Conservation (phyloP, 2,113 vertebrate genomes). For the Malaclemys terrapin region DNA sequence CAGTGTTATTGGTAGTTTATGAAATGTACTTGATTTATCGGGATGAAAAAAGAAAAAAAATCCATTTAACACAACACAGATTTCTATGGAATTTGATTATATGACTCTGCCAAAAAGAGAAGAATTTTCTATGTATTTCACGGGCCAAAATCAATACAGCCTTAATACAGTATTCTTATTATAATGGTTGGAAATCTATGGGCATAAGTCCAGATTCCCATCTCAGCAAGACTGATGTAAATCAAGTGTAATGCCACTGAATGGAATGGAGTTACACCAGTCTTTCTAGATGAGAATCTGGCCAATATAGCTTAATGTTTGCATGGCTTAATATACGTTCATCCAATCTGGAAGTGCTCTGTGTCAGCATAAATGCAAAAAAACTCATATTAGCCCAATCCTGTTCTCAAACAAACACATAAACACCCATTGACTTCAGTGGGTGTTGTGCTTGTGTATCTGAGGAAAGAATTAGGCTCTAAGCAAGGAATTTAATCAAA, state of each 20-base stretch:
- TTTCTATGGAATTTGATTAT: neutral
- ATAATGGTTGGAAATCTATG: conserved; percentile 27
- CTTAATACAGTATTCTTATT: accelerated
- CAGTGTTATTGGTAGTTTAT: neutral
- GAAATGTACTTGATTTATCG: conserved; percentile 25
- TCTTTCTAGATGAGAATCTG: neutral
- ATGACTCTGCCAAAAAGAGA: conserved; percentile 12
- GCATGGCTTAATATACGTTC: neutral
- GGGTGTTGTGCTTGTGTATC: neutral
- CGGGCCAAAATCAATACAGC: conserved; percentile 1
- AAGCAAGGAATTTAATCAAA: conserved; percentile 12
- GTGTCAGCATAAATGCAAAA: neutral
- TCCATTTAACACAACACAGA: conserved; percentile 35
- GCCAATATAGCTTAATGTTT: neutral
- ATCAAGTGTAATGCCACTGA: neutral
- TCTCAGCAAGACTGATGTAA: accelerated
- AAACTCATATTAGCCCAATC: neutral
- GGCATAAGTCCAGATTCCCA: neutral
- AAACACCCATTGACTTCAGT: neutral
- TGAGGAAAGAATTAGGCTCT: neutral
- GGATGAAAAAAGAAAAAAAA: neutral
- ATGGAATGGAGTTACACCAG: neutral
- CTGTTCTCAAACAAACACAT: neutral
- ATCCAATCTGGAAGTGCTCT: neutral
- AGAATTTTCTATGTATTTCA: conserved; percentile 18